These are phyloP conservation scores for Pteropus rufus DNA, from an alignment of 2,797 vertebrate genomes.

Conservation along the genomic window DNA sequence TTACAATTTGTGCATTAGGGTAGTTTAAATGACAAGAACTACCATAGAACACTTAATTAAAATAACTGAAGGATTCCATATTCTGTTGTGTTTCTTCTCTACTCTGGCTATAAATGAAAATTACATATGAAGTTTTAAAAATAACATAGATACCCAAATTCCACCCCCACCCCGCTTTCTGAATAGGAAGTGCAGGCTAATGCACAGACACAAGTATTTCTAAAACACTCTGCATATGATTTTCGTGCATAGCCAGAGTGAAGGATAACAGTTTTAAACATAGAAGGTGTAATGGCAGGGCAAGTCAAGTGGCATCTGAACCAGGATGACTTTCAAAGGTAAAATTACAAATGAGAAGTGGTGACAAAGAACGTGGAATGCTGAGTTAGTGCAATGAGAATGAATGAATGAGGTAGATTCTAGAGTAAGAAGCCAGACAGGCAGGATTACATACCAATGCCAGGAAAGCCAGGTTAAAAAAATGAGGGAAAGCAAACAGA, in stretches of 20 bases:
- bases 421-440: neutral
- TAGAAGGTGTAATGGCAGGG: fast-evolving
- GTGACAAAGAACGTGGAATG: neutral
- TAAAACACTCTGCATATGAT: neutral
- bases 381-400: neutral
- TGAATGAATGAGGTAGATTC: neutral
- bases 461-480: neutral
- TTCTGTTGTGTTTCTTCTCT: neutral
- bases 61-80: neutral
- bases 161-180: neutral
- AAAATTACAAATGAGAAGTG: neutral
- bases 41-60: conserved; percentile 28
- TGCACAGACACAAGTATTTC: neutral
- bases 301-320: neutral
- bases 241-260: neutral
- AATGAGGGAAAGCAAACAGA: neutral
- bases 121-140: neutral
- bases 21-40: conserved; percentile 23
- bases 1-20: neutral
- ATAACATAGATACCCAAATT: neutral
- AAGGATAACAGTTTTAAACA: neutral
- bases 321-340: neutral
- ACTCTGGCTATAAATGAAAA: neutral
- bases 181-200: neutral
- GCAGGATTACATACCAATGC: neutral